phyloP scores from a whole-genome alignment of 1,140 invertebrate genomes.

The Xylocopa sonorina region DNA sequence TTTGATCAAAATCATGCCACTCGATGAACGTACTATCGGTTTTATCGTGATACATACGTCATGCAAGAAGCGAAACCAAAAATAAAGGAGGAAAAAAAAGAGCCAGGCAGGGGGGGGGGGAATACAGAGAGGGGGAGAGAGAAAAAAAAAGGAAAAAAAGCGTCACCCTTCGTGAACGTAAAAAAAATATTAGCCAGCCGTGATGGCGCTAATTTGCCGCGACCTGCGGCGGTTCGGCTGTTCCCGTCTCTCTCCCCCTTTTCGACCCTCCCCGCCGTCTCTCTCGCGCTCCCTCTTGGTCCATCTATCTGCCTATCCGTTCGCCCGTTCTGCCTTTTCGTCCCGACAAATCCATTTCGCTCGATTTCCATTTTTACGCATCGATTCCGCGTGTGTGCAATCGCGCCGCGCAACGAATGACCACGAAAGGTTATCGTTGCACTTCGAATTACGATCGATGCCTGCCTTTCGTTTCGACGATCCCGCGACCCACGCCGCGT shows the following conservation, averaged over 20 bases:
- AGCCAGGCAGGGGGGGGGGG: no score
- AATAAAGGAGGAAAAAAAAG: constrained; percentile 20
- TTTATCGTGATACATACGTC: constrained; percentile 51
- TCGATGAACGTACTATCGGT: constrained; percentile 44
- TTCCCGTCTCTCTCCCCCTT: constrained; percentile 24
- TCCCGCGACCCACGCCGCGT: constrained; percentile 20
- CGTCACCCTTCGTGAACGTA: constrained; percentile 42
- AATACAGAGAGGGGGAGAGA: not conserved
- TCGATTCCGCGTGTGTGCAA: constrained; percentile 66
- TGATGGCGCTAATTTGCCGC: constrained; percentile 69
- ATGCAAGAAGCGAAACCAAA: constrained; percentile 34
- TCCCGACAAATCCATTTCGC: constrained; percentile 73
- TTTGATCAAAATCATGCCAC: constrained; percentile 54
- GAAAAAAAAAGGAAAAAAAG: constrained; percentile 16
- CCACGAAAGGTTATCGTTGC: constrained; percentile 73
- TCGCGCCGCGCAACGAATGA: constrained; percentile 66
- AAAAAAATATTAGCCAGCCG: constrained; percentile 67
- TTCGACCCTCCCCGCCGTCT: constrained; percentile 24
- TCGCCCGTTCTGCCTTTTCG: constrained; percentile 45
- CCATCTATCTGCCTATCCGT: constrained; percentile 33
- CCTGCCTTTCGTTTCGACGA: constrained; percentile 57
- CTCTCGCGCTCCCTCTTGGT: constrained; percentile 28
- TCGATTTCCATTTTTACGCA: constrained; percentile 79
- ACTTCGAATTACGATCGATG: constrained; percentile 76
- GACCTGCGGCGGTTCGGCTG: constrained; percentile 52